Base-by-base conservation (phyloP, 2,797 vertebrate genomes). In the Lepus townsendii region DNA sequence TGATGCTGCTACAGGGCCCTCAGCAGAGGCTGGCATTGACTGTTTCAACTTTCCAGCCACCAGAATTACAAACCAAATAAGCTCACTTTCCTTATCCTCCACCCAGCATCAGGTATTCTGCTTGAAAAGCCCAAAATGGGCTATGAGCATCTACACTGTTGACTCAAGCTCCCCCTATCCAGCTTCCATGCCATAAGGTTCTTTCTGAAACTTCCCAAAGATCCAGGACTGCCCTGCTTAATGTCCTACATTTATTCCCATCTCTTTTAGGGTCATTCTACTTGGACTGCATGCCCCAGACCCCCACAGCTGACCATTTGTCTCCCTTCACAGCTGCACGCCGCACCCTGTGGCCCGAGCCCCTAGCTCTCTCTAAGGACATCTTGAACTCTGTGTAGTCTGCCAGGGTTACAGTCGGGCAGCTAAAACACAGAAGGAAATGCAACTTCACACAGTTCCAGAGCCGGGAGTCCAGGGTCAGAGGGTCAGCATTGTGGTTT, bases 281-380 rank as follows among this genome's bases (percentile, higher is more conserved):
- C 24, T 1, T 22, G 14, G 1, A 60, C 3, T 38, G 35, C 42
- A 27, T 20, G 80, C n/a, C 65, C 26, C n/a, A 32, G 26, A 22
- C 14, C 7, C 5, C 27, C 5, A 5, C 7, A 3, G 5, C 35
- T 71, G 13, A 5, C 26, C 1, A 17, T 19, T 3, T 32, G 2
- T 47, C 27, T 7, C 50, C 83, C 26, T 4, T n/a, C 4, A 3
- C 42, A 14, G 27, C 3, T 30, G 16, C 20, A n/a, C 27, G 2
- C 4, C 20, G 20, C 19, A 5, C 30, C 7, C 2, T 7, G 1
- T 16, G 22, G n/a, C n/a, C 17, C 24, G 50, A 10, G 17, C 11
- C 27, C 0, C 19, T 20, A 17, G 19, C 27, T 8, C 26, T 26
- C 42, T 65, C 30, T 72, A 65, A 80, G 35, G 87, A 9, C 4